These are phyloP conservation scores for Metaphire vulgaris DNA, from an alignment of 1,140 invertebrate genomes.

Conservation along the genomic window DNA sequence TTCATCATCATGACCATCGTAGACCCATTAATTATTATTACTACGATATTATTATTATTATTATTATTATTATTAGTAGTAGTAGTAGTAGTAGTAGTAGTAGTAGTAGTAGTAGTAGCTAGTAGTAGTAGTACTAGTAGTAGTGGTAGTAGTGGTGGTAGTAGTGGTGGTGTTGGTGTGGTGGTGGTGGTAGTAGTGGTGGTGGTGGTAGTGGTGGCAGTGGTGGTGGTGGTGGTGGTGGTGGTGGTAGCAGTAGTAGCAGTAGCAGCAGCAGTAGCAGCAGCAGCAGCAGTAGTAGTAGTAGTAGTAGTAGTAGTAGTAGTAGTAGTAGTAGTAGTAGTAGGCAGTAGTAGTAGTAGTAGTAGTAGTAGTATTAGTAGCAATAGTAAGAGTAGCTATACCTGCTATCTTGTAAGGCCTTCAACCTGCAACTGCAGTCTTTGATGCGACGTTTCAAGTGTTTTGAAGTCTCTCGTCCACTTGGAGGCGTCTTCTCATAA, in stretches of 20 bases:
- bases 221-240: background rate
- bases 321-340: background rate
- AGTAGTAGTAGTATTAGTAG: too few species aligned
- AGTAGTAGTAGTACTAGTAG: background rate
- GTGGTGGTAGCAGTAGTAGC: background rate
- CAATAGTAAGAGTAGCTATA: too few species aligned
- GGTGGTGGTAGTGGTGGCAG: background rate
- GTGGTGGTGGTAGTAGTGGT: background rate
- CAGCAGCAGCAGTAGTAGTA: conserved; percentile 1
- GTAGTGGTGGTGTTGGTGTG: background rate
- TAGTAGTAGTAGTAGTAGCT: background rate
- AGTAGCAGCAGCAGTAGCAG: background rate
- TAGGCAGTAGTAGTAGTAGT: too few species aligned
- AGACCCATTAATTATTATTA: too few species aligned
- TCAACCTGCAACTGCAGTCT: too few species aligned
- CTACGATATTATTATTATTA: background rate
- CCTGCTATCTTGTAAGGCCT: too few species aligned
- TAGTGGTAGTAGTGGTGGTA: background rate
- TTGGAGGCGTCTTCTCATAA: too few species aligned
- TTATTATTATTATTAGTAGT: background rate
- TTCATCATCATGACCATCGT: too few species aligned
- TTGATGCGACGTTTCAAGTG: too few species aligned
- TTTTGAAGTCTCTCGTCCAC: too few species aligned
- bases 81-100: background rate
- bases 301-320: background rate